phyloP scores from a whole-genome alignment of 1,140 invertebrate species.

The Drosophila sproati region DNA sequence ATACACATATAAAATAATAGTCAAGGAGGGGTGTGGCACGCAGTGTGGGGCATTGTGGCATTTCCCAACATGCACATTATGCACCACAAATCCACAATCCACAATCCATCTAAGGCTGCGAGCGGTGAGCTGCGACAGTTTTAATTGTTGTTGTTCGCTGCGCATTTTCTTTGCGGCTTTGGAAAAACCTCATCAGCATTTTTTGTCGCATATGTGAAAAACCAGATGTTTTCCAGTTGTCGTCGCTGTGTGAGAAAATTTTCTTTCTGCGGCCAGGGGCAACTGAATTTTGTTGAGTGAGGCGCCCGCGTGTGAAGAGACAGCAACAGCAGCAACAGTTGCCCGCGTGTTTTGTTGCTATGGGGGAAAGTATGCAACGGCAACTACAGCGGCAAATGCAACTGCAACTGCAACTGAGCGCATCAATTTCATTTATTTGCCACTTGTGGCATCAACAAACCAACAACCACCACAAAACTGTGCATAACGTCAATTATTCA shows the following conservation, averaged over 20 bases:
- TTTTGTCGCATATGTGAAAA: slow-evolving; percentile 70
- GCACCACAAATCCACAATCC: neutral
- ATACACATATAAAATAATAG: slow-evolving; percentile 67
- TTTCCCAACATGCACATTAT: slow-evolving; percentile 19
- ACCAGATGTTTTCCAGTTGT: slow-evolving; percentile 69
- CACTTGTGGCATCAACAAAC: slow-evolving; percentile 70
- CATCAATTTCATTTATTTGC: slow-evolving; percentile 83
- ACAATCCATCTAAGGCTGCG: slow-evolving; percentile 67
- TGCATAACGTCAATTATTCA: slow-evolving; percentile 74
- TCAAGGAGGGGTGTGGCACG: neutral
- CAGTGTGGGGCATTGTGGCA: slow-evolving; percentile 4
- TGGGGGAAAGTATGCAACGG: slow-evolving; percentile 37
- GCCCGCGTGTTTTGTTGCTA: slow-evolving; percentile 36
- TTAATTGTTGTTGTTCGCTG: slow-evolving; percentile 65
- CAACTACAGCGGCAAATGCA: slow-evolving; percentile 34
- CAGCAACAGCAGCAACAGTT: slow-evolving; percentile 26
- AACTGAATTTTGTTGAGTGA: slow-evolving; percentile 39
- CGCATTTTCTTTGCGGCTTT: slow-evolving; percentile 49
- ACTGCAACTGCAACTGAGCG: slow-evolving; percentile 42
- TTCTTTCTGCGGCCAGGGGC: slow-evolving; percentile 64
- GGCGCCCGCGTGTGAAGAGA: slow-evolving; percentile 62
- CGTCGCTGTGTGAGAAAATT: slow-evolving; percentile 69
- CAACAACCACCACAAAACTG: slow-evolving; percentile 47
- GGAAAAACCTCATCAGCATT: slow-evolving; percentile 55
- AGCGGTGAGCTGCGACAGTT: slow-evolving; percentile 58